A percentile compares a stretch with the other conserved stretches of the same genome.
Conservation (phyloP, 92 coral and sea anemone genomes). For the Nematostella vectensis region DNA sequence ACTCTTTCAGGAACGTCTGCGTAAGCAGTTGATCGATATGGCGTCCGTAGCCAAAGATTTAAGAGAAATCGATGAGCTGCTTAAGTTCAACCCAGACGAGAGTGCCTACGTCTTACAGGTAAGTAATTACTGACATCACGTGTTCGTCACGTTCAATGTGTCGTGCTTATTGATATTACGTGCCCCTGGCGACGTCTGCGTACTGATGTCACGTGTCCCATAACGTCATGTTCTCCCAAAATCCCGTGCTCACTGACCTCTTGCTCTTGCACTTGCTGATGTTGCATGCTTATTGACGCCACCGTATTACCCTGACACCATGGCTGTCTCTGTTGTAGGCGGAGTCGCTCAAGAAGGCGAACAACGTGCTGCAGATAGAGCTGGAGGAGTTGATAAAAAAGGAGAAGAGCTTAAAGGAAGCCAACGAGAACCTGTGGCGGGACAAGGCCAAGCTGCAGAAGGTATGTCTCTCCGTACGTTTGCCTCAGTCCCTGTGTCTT, state of each 20-base stretch:
- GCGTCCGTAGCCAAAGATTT: constrained; percentile 86
- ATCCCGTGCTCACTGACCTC: no score
- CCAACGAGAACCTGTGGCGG: constrained; percentile 83
- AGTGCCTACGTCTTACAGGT: constrained; percentile 79
- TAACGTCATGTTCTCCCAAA: no score
- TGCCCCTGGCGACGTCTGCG: no score
- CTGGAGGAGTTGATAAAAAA: constrained; percentile 50
- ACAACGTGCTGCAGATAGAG: constrained; percentile 87
- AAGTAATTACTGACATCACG: background rate
- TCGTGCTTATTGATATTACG: no score
- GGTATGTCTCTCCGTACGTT: no score
- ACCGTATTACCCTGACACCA: no score
- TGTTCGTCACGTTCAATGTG: background rate
- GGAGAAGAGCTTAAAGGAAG: constrained; percentile 65
- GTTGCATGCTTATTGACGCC: no score
- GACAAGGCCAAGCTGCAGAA: constrained; percentile 78
- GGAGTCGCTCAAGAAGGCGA: constrained; percentile 78
- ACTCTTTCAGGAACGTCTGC: constrained; percentile 34
- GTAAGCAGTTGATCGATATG: constrained; percentile 58
- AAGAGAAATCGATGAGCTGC: constrained; percentile 64
- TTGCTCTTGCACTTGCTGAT: no score
- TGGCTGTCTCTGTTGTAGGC: no score
- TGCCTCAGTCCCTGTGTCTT: no score
- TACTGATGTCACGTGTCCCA: no score
- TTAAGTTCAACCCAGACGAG: constrained; percentile 68